These are phyloP conservation scores for Myiagra hebetior DNA, from an alignment of 2,113 vertebrate genomes.

Conservation along the genomic window DNA sequence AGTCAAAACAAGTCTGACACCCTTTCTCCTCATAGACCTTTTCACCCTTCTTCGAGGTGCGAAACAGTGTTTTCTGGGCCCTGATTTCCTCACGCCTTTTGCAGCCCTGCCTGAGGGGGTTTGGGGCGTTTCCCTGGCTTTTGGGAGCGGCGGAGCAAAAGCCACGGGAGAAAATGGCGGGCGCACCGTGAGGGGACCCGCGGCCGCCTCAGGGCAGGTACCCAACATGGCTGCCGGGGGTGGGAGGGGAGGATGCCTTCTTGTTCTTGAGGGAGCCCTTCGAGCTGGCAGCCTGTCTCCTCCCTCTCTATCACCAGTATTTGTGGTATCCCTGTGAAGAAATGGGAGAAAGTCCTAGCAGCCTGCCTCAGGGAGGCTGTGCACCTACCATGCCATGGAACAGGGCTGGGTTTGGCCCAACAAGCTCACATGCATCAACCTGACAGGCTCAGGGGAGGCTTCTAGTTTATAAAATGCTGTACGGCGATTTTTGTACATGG, in stretches of 20 bases:
- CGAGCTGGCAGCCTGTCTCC: no score
- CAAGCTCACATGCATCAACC: neutral
- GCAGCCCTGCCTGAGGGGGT: rapidly evolving
- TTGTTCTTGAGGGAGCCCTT: neutral
- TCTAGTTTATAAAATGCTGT: neutral
- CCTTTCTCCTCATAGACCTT: neutral
- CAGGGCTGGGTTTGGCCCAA: neutral
- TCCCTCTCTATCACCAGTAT: no score
- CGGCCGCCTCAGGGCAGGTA: rapidly evolving
- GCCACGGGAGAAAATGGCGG: rapidly evolving
- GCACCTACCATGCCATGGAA: neutral
- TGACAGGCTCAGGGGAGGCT: neutral
- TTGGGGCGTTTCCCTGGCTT: neutral
- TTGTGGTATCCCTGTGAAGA: neutral
- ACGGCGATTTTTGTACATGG: neutral
- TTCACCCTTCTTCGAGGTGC: neutral
- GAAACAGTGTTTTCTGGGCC: rapidly evolving
- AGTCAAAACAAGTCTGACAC: neutral
- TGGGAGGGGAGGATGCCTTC: neutral
- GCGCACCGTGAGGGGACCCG: rapidly evolving
- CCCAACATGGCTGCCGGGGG: rapidly evolving
- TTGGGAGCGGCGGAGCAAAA: no score
- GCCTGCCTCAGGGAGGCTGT: rapidly evolving
- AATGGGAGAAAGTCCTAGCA: neutral
- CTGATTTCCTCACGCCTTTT: rapidly evolving